Conservation (phyloP, 2,888 invertebrate species). For the Syrphus vitripennis region DNA sequence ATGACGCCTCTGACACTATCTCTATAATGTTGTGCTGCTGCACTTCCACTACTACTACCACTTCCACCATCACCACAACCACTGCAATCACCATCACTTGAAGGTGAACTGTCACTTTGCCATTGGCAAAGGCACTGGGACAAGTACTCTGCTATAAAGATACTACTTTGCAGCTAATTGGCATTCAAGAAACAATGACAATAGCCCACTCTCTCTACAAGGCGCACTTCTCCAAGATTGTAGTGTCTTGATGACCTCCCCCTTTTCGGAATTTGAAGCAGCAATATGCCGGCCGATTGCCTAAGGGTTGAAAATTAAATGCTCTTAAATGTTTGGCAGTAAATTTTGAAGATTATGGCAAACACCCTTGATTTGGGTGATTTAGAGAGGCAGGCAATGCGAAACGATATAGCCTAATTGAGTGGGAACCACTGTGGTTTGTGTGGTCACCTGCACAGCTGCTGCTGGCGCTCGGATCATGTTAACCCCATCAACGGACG, state of each 20-base stretch:
- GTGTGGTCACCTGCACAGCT: slow-evolving; percentile 37
- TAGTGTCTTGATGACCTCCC: not conserved
- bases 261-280: not conserved
- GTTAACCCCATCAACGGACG: slow-evolving; percentile 27
- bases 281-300: too few species aligned
- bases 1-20: slow-evolving; percentile 65
- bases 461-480: slow-evolving; percentile 22
- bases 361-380: slow-evolving; percentile 29
- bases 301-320: slow-evolving; percentile 29
- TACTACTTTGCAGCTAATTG: slow-evolving; percentile 48
- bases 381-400: not conserved
- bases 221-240: slow-evolving; percentile 17
- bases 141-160: too few species aligned
- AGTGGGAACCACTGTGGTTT: slow-evolving; percentile 26
- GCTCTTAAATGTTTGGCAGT: slow-evolving; percentile 45
- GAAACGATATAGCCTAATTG: slow-evolving; percentile 22
- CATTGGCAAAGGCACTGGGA: not conserved
- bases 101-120: slow-evolving; percentile 46
- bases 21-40: slow-evolving; percentile 16
- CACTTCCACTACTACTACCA: not conserved
- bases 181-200: slow-evolving; percentile 52
- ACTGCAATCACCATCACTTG: not conserved
- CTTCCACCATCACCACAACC: not conserved
- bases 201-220: not conserved
- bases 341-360: slow-evolving; percentile 56